phyloP scores from a whole-genome alignment of 1,140 invertebrate species.

The Leptopilina clavipes region DNA sequence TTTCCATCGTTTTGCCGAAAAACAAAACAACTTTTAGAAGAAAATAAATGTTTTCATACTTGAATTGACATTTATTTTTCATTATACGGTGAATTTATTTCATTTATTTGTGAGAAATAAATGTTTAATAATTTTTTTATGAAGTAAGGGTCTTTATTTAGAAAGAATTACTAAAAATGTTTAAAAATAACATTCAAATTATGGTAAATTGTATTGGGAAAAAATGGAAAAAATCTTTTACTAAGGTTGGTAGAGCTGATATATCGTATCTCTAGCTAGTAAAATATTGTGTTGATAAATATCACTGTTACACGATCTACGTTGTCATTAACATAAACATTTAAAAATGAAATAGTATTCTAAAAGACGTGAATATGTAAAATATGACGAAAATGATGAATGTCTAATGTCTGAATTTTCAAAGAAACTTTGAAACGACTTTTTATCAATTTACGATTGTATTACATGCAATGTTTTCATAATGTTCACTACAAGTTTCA shows the following conservation, averaged over 20 bases:
- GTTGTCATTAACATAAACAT: neutral
- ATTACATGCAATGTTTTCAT: neutral
- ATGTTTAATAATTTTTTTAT: no score
- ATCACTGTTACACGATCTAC: conserved; percentile 1
- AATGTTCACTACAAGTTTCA: conserved; percentile 35
- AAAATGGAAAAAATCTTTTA: no score
- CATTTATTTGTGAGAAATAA: no score
- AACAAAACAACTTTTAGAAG: neutral
- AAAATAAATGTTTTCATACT: no score
- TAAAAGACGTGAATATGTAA: neutral
- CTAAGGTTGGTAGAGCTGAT: no score
- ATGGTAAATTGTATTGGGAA: no score
- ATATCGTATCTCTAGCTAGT: neutral
- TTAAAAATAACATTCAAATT: no score
- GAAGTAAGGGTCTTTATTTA: no score
- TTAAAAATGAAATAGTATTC: neutral
- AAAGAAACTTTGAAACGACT: neutral
- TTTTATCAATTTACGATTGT: conserved; percentile 1
- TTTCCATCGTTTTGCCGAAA: conserved; percentile 1
- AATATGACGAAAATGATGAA: neutral
- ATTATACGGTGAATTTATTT: no score
- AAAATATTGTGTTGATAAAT: neutral
- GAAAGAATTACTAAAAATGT: no score
- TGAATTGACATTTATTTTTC: no score
- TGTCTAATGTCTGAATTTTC: neutral